Percentiles rank a stretch among this genome's conserved stretches.
Evolutionary conservation across 1,140 invertebrate species (phyloP).

Genomic region (Euglossa dilemma): DNA sequence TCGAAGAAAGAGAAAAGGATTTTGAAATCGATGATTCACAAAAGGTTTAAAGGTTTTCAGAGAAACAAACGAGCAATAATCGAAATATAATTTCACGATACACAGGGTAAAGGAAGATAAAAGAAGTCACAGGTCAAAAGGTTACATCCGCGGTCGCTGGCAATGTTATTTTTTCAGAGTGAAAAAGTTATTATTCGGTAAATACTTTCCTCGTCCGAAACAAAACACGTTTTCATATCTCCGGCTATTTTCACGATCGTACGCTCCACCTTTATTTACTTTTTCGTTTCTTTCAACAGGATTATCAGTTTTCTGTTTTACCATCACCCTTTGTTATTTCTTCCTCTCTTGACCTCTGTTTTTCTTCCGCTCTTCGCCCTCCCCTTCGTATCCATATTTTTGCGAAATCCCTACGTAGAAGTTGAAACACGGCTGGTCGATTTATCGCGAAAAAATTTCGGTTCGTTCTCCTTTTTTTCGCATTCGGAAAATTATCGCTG

Average conservation of each 20-base stretch:
- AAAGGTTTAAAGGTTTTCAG: too few species aligned
- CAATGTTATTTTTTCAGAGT: not conserved
- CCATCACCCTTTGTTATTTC: not conserved
- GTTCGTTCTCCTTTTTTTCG: too few species aligned
- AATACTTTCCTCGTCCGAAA: not conserved
- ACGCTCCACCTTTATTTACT: slow-evolving; percentile 4
- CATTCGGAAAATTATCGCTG: too few species aligned
- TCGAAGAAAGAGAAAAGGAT: too few species aligned
- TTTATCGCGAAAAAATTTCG: too few species aligned
- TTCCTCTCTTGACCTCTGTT: not conserved
- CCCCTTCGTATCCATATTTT: not conserved
- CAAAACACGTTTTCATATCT: not conserved
- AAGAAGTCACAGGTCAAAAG: not conserved
- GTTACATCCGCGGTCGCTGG: not conserved
- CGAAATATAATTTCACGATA: too few species aligned
- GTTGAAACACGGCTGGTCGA: too few species aligned
- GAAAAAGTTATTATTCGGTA: not conserved
- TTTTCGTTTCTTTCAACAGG: not conserved
- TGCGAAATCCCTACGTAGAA: not conserved
- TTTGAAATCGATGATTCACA: too few species aligned
- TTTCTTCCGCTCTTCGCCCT: not conserved
- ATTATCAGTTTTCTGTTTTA: slow-evolving; percentile 3
- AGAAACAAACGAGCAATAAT: too few species aligned
- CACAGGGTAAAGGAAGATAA: not conserved
- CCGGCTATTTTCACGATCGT: not conserved